Percentiles rank a stretch among this genome's conserved stretches.
Conservation (phyloP, 2,113 vertebrate species). For the Amazona vittata region DNA sequence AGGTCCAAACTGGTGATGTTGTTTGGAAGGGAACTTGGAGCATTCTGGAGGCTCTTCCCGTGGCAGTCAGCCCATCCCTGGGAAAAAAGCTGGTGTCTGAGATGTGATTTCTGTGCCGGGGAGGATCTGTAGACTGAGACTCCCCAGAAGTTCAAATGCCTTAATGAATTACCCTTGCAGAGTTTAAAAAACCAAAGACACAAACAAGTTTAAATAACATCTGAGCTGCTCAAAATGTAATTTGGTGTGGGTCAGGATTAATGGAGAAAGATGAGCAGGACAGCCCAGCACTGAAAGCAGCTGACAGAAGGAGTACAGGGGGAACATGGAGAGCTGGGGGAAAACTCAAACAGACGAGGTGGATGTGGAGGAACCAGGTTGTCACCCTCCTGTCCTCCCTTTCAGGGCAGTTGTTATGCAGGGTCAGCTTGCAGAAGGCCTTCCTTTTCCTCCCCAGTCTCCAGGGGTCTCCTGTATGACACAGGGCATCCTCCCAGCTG, state of each 20-base stretch:
- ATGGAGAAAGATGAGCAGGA: neutral
- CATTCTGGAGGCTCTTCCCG: constrained; percentile 34
- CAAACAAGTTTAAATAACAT: neutral
- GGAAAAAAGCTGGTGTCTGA: neutral
- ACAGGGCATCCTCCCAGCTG: neutral
- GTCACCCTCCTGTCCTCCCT: neutral
- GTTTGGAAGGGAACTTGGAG: constrained; percentile 63
- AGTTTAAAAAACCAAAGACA: neutral
- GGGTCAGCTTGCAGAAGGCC: neutral
- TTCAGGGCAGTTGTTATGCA: neutral
- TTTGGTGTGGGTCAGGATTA: neutral
- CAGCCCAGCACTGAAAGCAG: neutral
- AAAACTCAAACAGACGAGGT: neutral
- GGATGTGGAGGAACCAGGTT: neutral
- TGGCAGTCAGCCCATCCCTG: constrained; percentile 68
- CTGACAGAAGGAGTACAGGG: neutral
- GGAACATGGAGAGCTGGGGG: neutral
- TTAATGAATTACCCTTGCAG: neutral
- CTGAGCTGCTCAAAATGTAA: neutral
- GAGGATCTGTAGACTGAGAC: neutral
- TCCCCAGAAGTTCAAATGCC: neutral
- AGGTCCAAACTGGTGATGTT: constrained; percentile 64
- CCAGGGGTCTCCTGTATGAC: neutral
- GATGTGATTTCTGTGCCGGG: neutral
- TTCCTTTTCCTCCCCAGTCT: neutral